Conservation (phyloP, 2,888 invertebrate species). For the Pachydiplax longipennis region DNA sequence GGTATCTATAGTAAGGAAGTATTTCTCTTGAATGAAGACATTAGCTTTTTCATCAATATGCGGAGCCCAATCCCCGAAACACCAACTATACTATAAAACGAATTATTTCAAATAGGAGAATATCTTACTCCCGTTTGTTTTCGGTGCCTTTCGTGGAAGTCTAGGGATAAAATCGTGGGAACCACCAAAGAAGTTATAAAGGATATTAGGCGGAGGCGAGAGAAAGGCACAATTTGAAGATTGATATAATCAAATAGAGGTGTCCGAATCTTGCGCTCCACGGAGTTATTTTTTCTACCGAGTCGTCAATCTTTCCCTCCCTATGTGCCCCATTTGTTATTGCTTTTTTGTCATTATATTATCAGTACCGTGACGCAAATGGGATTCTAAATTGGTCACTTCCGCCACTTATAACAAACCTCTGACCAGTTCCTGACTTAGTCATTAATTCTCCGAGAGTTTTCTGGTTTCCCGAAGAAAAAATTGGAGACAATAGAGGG, state of each 20-base stretch:
- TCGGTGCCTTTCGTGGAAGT: neutral
- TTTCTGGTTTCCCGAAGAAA: too few relatives aligned
- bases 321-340: neutral
- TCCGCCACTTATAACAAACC: neutral
- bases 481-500: too few relatives aligned
- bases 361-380: neutral
- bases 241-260: constrained; percentile 41
- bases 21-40: neutral
- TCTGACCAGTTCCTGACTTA: neutral
- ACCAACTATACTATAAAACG: neutral
- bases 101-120: too few relatives aligned
- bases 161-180: neutral
- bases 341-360: neutral
- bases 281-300: neutral
- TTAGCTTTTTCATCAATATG: neutral
- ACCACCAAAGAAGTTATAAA: neutral
- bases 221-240: neutral
- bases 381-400: neutral
- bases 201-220: neutral
- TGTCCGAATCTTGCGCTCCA: neutral
- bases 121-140: neutral
- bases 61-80: neutral
- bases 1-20: neutral
- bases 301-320: neutral
- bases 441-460: too few relatives aligned